phyloP scores from a whole-genome alignment of 2,797 vertebrate genomes.

The Ctenochaetus hawaiiensis region DNA sequence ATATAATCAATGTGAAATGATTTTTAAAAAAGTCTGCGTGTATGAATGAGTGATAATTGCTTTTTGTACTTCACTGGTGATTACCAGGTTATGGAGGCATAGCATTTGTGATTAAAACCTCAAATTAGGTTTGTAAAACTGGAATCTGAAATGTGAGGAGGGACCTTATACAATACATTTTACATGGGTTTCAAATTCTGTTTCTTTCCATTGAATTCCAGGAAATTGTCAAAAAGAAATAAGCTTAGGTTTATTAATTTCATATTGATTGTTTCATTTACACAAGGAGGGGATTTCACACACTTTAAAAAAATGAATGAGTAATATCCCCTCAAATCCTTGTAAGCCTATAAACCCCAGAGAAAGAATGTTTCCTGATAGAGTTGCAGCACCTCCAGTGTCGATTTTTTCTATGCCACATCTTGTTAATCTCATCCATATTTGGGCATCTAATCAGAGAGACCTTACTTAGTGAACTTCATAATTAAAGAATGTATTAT shows the following conservation, averaged over 20 bases:
- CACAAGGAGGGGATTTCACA: slow-evolving; percentile 72
- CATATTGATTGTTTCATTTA: slow-evolving; percentile 76
- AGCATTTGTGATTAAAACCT: slow-evolving; percentile 78
- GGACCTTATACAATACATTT: slow-evolving; percentile 36
- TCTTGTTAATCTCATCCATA: slow-evolving; percentile 70
- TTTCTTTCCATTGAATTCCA: slow-evolving; percentile 62
- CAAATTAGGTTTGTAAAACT: slow-evolving; percentile 78
- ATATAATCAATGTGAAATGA: slow-evolving; percentile 71
- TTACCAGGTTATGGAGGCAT: slow-evolving; percentile 79
- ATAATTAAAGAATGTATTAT: slow-evolving; percentile 77
- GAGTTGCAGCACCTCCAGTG: slow-evolving; percentile 38
- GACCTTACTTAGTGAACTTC: slow-evolving; percentile 70
- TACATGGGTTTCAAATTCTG: slow-evolving; percentile 58
- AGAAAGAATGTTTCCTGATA: slow-evolving; percentile 61
- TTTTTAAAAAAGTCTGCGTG: slow-evolving; percentile 51
- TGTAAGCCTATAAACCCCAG: slow-evolving; percentile 71
- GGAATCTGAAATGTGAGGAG: slow-evolving; percentile 63
- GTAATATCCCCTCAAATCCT: slow-evolving; percentile 72
- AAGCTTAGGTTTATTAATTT: slow-evolving; percentile 70
- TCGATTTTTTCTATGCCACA: slow-evolving; percentile 59
- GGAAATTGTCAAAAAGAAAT: slow-evolving; percentile 62
- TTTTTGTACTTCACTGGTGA: slow-evolving; percentile 80
- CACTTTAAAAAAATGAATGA: slow-evolving; percentile 60
- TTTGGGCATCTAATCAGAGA: slow-evolving; percentile 75
- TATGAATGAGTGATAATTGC: slow-evolving; percentile 82